Percentiles rank a stretch among this genome's conserved stretches.
phyloP scores from a whole-genome alignment of 2,888 invertebrate species.

The Andricus curvator region DNA sequence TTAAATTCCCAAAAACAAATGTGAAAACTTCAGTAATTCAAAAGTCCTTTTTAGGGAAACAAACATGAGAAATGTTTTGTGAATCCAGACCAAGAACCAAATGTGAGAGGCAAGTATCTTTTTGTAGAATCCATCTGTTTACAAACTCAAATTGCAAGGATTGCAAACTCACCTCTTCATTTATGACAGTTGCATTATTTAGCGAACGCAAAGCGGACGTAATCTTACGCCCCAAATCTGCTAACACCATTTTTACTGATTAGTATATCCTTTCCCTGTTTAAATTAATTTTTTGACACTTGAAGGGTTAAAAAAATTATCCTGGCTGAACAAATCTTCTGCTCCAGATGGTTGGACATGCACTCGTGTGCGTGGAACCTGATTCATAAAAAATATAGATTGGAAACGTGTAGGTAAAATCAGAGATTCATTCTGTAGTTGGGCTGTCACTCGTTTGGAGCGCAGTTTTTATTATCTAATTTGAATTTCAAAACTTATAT shows the following conservation, averaged over 20 bases:
- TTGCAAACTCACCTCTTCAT: constrained; percentile 90
- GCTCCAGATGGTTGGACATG: neutral
- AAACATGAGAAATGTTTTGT: constrained; percentile 35
- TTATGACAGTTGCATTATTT: constrained; percentile 98
- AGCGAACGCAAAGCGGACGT: constrained; percentile 98
- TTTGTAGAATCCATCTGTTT: constrained; percentile 66
- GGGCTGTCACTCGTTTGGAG: neutral
- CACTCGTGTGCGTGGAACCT: neutral
- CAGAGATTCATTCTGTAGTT: neutral
- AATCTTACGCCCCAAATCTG: constrained; percentile 99
- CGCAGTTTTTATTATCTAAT: neutral
- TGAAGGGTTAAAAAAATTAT: constrained; percentile 8
- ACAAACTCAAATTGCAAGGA: constrained; percentile 51
- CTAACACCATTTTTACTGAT: constrained; percentile 95
- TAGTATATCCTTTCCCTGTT: constrained; percentile 41
- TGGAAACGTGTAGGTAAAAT: neutral
- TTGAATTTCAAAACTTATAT: no score
- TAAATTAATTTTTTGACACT: constrained; percentile 44
- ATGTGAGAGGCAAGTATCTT: neutral
- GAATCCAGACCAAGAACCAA: constrained; percentile 9
- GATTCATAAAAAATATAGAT: neutral
- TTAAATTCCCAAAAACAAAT: constrained; percentile 4
- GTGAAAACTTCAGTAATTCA: neutral
- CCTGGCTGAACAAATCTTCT: neutral
- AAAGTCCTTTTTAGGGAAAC: constrained; percentile 42